Conservation (phyloP, 2,113 vertebrate genomes). For the Morphnarchus princeps region DNA sequence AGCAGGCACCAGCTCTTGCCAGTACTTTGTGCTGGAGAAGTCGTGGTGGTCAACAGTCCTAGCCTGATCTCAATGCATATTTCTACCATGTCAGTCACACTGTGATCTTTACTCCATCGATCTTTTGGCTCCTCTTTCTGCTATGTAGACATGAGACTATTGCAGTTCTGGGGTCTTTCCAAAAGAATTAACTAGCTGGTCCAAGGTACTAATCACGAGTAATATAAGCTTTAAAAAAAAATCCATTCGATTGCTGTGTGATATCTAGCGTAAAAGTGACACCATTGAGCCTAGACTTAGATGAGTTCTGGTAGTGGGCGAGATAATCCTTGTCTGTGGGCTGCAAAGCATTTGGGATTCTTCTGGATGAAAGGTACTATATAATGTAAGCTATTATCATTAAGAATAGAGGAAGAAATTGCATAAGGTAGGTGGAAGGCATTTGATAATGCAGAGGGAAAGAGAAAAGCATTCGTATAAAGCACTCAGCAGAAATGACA, state of each 20-base stretch:
- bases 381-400: slow-evolving; percentile 58
- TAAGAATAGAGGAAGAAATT: slow-evolving; percentile 57
- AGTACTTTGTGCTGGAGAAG: background rate
- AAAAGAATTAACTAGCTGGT: background rate
- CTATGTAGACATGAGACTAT: background rate
- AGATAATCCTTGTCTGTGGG: slow-evolving; percentile 61
- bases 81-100: background rate
- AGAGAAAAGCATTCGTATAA: slow-evolving; percentile 3
- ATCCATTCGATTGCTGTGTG: background rate
- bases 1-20: background rate
- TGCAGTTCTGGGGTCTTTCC: background rate
- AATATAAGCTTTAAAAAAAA: background rate
- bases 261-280: slow-evolving; percentile 2
- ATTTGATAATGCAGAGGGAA: slow-evolving; percentile 34
- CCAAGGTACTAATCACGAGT: background rate
- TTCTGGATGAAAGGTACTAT: slow-evolving; percentile 59
- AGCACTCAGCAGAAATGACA: background rate
- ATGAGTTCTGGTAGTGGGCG: slow-evolving; percentile 44
- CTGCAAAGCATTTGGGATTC: slow-evolving; percentile 57
- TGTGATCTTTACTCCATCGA: background rate
- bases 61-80: background rate
- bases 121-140: background rate
- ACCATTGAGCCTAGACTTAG: slow-evolving; percentile 32
- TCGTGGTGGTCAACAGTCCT: background rate
- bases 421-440: slow-evolving; percentile 47